Conservation (phyloP, 2,888 invertebrate genomes). For the Lepidonotus clava region DNA sequence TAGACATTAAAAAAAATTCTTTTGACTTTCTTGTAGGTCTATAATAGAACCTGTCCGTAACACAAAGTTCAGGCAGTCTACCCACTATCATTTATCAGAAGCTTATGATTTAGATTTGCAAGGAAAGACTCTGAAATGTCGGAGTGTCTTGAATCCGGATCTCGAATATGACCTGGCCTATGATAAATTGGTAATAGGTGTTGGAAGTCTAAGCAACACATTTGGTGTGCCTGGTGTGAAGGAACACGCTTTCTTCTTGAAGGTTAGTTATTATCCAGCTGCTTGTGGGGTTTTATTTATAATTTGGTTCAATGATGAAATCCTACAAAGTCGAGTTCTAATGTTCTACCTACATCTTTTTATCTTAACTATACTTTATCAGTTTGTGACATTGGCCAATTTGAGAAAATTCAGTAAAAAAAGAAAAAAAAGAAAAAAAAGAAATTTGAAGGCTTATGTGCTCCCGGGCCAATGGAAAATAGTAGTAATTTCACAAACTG, state of each 20-base stretch:
- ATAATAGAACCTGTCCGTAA: slow-evolving; percentile 81
- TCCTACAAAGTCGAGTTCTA: too few relatives aligned
- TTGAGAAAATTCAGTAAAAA: too few relatives aligned
- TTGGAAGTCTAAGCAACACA: slow-evolving; percentile 80
- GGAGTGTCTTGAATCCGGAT: slow-evolving; percentile 73
- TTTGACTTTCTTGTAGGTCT: slow-evolving; percentile 77
- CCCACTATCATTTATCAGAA: slow-evolving; percentile 78
- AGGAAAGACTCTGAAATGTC: slow-evolving; percentile 71
- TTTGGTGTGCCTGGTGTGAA: slow-evolving; percentile 80
- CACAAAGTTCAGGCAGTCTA: slow-evolving; percentile 76
- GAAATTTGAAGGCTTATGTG: too few relatives aligned
- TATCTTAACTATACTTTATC: too few relatives aligned
- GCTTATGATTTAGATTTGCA: slow-evolving; percentile 74
- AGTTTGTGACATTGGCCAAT: too few relatives aligned
- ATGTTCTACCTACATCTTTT: too few relatives aligned
- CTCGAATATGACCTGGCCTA: slow-evolving; percentile 74
- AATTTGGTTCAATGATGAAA: too few relatives aligned
- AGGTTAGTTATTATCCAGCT: slow-evolving; percentile 77
- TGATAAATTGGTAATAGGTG: slow-evolving; percentile 80
- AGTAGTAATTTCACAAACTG: too few relatives aligned
- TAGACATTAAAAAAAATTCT: too few relatives aligned
- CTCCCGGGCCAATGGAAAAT: too few relatives aligned
- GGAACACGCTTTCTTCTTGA: slow-evolving; percentile 80
- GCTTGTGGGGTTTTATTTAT: too few relatives aligned
- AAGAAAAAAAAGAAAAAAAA: too few relatives aligned